Conservation (phyloP, 2,797 vertebrate genomes). For the Merluccius polli region DNA sequence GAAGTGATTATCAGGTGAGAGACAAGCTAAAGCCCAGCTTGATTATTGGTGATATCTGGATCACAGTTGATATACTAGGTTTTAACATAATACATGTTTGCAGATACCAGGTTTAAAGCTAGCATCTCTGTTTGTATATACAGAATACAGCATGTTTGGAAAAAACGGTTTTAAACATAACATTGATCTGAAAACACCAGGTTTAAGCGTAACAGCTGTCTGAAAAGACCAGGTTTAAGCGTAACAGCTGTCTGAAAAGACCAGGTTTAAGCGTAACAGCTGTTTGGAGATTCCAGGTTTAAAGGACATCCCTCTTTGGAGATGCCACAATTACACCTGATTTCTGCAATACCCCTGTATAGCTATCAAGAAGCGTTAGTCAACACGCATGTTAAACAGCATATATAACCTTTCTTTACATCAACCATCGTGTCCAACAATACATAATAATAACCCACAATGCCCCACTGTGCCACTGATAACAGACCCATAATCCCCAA, state of each 20-base stretch:
- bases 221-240: background rate
- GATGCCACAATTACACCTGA: background rate
- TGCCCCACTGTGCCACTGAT: background rate
- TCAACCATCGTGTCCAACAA: background rate
- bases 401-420: background rate
- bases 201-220: background rate
- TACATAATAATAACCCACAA: background rate
- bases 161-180: background rate
- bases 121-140: background rate
- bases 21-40: background rate
- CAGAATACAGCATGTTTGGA: background rate
- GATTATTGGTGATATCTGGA: background rate
- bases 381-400: background rate
- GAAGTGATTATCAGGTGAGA: slow-evolving; percentile 4
- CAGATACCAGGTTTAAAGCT: background rate
- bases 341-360: background rate
- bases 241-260: no score
- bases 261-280: background rate
- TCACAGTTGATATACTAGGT: background rate
- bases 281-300: background rate
- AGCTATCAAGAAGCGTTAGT: background rate
- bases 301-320: background rate
- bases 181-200: background rate
- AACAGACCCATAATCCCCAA: background rate
- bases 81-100: background rate